Evolutionary conservation across 1,140 invertebrate genomes (phyloP).

Genomic region (Andrena cerasifolii): DNA sequence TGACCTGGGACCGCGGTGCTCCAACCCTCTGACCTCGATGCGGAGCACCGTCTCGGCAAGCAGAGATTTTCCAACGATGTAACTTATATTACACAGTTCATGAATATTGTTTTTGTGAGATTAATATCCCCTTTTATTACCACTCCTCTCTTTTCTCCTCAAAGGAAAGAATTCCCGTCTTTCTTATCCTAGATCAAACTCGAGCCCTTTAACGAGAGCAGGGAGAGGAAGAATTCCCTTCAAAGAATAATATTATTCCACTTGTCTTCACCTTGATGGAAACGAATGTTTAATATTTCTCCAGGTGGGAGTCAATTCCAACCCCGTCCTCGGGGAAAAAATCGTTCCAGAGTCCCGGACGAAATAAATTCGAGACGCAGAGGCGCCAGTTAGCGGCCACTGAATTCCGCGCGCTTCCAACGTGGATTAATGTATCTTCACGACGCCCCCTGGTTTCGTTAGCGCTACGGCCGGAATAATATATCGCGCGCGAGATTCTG

Average conservation of each 20-base stretch:
- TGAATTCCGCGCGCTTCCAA: slow-evolving; percentile 1
- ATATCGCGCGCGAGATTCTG: slow-evolving; percentile 3
- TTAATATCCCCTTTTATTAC: too few relatives aligned
- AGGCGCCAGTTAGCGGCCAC: not conserved
- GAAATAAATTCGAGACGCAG: slow-evolving; percentile 13
- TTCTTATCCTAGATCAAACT: not conserved
- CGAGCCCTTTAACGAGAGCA: not conserved
- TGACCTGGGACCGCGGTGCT: too few relatives aligned
- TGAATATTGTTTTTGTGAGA: too few relatives aligned
- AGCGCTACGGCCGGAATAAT: slow-evolving; percentile 17
- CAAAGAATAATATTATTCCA: slow-evolving; percentile 36
- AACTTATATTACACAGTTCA: too few relatives aligned
- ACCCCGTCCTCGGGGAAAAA: not conserved
- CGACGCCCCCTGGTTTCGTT: slow-evolving; percentile 8
- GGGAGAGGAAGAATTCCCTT: slow-evolving; percentile 9
- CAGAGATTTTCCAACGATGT: too few relatives aligned
- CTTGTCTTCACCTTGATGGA: not conserved
- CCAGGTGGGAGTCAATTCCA: slow-evolving; percentile 3
- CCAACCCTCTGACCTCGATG: too few relatives aligned
- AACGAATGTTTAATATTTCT: slow-evolving; percentile 18
- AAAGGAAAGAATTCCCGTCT: slow-evolving; percentile 7
- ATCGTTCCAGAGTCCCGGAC: too few relatives aligned
- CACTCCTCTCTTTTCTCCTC: too few relatives aligned
- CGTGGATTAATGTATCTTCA: slow-evolving; percentile 50
- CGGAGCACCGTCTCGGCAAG: too few relatives aligned